A percentile compares a stretch with the other conserved stretches of the same genome.
These are phyloP conservation scores for Macquaria australasica DNA, from an alignment of 2,113 vertebrate species.

Conservation along the genomic window DNA sequence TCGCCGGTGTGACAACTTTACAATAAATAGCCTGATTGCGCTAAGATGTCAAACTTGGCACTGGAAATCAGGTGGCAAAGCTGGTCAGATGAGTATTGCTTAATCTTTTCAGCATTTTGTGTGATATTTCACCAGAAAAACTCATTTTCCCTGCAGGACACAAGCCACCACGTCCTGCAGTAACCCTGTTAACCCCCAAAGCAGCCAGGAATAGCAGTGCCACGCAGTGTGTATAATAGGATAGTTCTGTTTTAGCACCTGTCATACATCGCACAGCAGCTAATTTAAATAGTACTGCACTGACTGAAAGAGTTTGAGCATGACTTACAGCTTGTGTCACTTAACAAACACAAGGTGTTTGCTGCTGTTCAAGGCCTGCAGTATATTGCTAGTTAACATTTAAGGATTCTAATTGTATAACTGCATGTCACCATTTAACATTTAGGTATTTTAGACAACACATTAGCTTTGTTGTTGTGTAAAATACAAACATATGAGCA, in stretches of 20 bases:
- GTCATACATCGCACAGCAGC: conserved; percentile 38
- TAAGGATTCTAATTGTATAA: background rate
- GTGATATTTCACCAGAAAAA: conserved; percentile 43
- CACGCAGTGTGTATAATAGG: conserved; percentile 38
- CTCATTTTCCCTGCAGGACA: conserved; percentile 28
- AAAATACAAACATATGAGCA: conserved; percentile 16
- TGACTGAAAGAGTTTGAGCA: conserved; percentile 31
- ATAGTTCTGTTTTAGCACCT: conserved; percentile 40
- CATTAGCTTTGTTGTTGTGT: conserved; percentile 9
- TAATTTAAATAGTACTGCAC: conserved; percentile 42
- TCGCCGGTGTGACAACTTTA: conserved; percentile 25
- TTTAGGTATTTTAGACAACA: conserved; percentile 1
- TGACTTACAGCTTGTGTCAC: conserved; percentile 49
- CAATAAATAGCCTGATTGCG: conserved; percentile 37
- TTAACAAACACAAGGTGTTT: conserved; percentile 6
- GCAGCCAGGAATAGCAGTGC: conserved; percentile 29
- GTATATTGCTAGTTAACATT: background rate
- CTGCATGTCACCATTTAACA: background rate
- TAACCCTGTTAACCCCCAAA: conserved; percentile 37
- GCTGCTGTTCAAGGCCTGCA: conserved; percentile 4
- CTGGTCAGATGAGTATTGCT: conserved; percentile 17
- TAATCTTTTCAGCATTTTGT: conserved; percentile 18
- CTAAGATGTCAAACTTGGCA: conserved; percentile 13
- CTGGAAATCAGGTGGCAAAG: conserved; percentile 26
- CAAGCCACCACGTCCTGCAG: conserved; percentile 23